Evolutionary conservation across 2,888 invertebrate genomes (phyloP), one percentile per base, ranked within the genome.

Genomic region (Callimorpha dominula): DNA sequence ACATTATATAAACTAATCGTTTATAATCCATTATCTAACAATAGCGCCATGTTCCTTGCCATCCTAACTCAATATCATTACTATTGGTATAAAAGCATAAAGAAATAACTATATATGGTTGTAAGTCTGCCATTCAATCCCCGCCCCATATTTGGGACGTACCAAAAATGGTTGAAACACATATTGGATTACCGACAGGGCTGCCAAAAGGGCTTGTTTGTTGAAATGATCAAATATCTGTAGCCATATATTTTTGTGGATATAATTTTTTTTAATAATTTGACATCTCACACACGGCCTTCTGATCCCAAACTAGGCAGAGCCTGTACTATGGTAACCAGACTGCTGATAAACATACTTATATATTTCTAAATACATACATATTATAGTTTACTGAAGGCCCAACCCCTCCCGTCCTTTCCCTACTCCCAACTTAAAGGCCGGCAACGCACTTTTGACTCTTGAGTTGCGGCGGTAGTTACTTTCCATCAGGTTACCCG

Each of bases 161-260:
- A 54, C 78, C 79, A 64, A 72, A 78, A 81, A 75, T 78, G 76
- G 78, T 75, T 81, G 73, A 78, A 74, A 76, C 54, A 80, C 70
- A 70, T 82, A 84, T 83, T 68, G 64, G 50, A 72, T 85, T 81
- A 77, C 84, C 0, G 0, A 4, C 43, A 80, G 77, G 78, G 80
- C 17, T 80, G 84, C n/a, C 81, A 50, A 49, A 64, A 70, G 54
- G 52, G 57, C 11, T 52, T 7, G 50, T 65, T 42, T 52, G 49
- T 62, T 40, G 12, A 46, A 31, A 65, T 54, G 65, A 50, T 46
- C 50, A 57, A 60, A 71, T 66, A 46, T 66, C 14, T 71, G 5
- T 60, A 12, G 4, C 12, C 20, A 11, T 20, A 20, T 43, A n/a
- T 20, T 46, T 46, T 9, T 31, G 31, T 31, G 31, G 31, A 31